Base-by-base conservation (phyloP, 2,113 vertebrate species). In the Urocolius indicus region DNA sequence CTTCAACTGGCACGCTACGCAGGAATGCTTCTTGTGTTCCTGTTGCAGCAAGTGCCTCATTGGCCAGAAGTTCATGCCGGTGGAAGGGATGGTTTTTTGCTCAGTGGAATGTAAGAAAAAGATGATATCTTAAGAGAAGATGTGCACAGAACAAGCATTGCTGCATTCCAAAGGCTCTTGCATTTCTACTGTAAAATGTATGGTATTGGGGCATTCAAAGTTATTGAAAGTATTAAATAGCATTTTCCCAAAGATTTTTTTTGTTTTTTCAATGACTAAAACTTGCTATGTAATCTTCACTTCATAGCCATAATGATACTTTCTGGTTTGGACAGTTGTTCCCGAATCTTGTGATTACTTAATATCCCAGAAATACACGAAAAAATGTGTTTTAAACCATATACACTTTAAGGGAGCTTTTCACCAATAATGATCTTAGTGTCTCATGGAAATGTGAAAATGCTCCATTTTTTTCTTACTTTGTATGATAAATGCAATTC, bases 41-140 rank as follows among this genome's bases (percentile, higher is more conserved):
- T 98, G 99, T 72, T 99, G 99, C 95, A 98, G 98, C 97, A 99
- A 99, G 96, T 98, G 98, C 83, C 98, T 99, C 14, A 98, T 99
- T 18, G 99, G 98, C 57, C 98, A 99, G 97, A 99, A 99, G 97
- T 99, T 99, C 97, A 99, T 99, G 98, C 99, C 98, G 0, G 92
- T 98, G 68, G 98, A 99, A 97, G 98, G 97, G 74, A 98, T 98
- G 98, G 98, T 99, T 48, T 98, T 99, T 96, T 99, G 99, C 94
- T 99, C 99, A 0, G 98, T 99, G 83, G 98, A 99, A 82, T 99
- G 99, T 98, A 99, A 99, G 97, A 99, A 99, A 97, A 99, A 99
- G 95, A 97, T 98, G 97, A 92, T 95, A 90, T 98, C 97, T 24
- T 98, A 97, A 94, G 62, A 87, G 43, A 59, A 54, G 54, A 73